Percentiles rank a stretch among this genome's conserved stretches.
Conservation (phyloP, 2,888 invertebrate genomes). For the Dioctria rufipes region DNA sequence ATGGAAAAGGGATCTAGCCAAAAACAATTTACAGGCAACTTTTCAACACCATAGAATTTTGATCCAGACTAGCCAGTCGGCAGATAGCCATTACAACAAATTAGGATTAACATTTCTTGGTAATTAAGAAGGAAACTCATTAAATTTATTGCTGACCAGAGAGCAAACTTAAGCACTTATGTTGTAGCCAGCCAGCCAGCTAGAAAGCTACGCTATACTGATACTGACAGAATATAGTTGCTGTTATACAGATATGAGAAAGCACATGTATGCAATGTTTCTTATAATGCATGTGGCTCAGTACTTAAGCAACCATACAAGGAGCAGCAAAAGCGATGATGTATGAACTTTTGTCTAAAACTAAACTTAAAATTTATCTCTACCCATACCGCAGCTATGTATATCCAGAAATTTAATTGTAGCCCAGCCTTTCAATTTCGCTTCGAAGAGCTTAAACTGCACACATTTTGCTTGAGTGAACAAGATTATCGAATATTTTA, state of each 20-base stretch:
- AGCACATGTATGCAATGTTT: neutral
- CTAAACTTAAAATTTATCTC: slow-evolving; percentile 58
- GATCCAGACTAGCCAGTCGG: slow-evolving; percentile 42
- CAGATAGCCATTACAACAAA: slow-evolving; percentile 58
- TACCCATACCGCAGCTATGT: slow-evolving; percentile 27
- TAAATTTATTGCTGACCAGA: slow-evolving; percentile 60
- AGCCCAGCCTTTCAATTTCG: slow-evolving; percentile 41
- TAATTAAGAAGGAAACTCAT: slow-evolving; percentile 59
- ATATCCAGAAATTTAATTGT: slow-evolving; percentile 56
- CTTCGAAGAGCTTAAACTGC: neutral
- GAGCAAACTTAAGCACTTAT: slow-evolving; percentile 58
- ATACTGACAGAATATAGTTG: neutral
- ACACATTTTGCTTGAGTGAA: slow-evolving; percentile 4
- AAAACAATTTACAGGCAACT: slow-evolving; percentile 35
- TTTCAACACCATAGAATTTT: slow-evolving; percentile 31
- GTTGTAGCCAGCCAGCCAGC: slow-evolving; percentile 15
- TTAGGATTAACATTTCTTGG: slow-evolving; percentile 59
- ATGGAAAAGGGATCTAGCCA: slow-evolving; percentile 7
- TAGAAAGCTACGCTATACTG: too few species aligned
- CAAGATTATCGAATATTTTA: slow-evolving; percentile 23
- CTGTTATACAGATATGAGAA: neutral
- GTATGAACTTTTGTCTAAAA: slow-evolving; percentile 57
- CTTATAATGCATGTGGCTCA: slow-evolving; percentile 15
- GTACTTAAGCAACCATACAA: slow-evolving; percentile 24
- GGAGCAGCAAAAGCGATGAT: slow-evolving; percentile 55